A percentile compares a stretch with the other conserved stretches of the same genome.
Conservation (phyloP, 2,797 vertebrate genomes). For the Argentina silus region DNA sequence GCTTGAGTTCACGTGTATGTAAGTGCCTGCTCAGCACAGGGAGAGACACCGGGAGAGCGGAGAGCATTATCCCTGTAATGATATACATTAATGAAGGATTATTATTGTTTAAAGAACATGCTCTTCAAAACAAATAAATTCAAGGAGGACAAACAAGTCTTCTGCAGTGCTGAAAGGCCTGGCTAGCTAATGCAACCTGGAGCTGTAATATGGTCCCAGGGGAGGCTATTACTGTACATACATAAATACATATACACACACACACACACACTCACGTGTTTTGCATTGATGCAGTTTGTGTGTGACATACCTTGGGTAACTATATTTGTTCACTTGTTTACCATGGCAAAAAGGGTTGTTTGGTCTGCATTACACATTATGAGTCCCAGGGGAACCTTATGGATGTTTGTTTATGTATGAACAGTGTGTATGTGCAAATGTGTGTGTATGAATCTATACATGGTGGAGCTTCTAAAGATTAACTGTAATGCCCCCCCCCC, state of each 20-base stretch:
- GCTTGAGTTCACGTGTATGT: constrained; percentile 8
- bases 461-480: neutral
- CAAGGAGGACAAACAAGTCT: constrained; percentile 26
- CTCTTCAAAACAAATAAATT: constrained; percentile 42
- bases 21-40: constrained; percentile 24
- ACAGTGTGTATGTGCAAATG: neutral
- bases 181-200: constrained; percentile 55
- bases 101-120: constrained; percentile 37
- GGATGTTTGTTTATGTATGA: constrained; percentile 29
- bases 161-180: constrained; percentile 44
- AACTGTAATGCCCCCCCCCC: neutral
- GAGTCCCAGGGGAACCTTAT: constrained; percentile 37
- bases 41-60: neutral
- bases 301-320: constrained; percentile 45
- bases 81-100: constrained; percentile 64
- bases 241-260: constrained; percentile 29
- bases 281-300: constrained; percentile 3
- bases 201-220: constrained; percentile 57
- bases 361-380: constrained; percentile 54
- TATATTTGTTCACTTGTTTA: constrained; percentile 60
- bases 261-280: constrained; percentile 29
- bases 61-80: constrained; percentile 26
- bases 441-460: neutral
- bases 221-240: constrained; percentile 41
- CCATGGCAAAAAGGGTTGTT: constrained; percentile 57